A percentile compares a stretch with the other conserved stretches of the same genome.
Evolutionary conservation across 1,140 invertebrate species (phyloP).

Genomic region (Drosophila kepulauana): DNA sequence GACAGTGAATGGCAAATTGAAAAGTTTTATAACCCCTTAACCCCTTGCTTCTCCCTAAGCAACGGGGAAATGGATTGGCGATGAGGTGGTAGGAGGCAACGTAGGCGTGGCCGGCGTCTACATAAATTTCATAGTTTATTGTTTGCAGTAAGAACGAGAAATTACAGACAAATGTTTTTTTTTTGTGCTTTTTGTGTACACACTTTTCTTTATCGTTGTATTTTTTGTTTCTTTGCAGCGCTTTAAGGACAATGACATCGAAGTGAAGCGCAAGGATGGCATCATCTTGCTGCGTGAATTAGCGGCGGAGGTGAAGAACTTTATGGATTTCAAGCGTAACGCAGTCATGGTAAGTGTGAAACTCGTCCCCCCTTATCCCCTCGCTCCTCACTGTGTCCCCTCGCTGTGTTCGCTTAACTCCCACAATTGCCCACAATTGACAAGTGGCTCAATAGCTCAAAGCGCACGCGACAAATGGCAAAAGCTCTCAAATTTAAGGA

Average conservation of each 20-base stretch:
- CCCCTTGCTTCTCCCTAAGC: constrained; percentile 41
- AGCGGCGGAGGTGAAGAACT: constrained; percentile 93
- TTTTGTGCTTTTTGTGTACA: background rate
- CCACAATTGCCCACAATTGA: constrained; percentile 57
- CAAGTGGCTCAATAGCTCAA: constrained; percentile 74
- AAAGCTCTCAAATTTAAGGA: constrained; percentile 56
- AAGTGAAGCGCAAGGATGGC: constrained; percentile 92
- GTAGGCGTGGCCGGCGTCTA: constrained; percentile 22
- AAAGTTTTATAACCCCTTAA: constrained; percentile 70
- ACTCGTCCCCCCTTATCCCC: too few relatives aligned
- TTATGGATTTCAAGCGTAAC: constrained; percentile 96
- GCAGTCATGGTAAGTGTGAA: constrained; percentile 91
- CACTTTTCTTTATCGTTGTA: constrained; percentile 51
- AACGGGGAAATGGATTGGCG: background rate
- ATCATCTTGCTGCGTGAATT: constrained; percentile 92
- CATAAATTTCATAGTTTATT: constrained; percentile 71
- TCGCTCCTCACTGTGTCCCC: background rate
- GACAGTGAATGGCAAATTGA: constrained; percentile 23
- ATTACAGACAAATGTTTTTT: constrained; percentile 42
- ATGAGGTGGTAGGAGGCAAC: background rate
- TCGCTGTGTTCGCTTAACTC: background rate
- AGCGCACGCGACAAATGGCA: constrained; percentile 41
- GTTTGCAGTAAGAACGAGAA: constrained; percentile 14
- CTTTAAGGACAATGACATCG: constrained; percentile 90
- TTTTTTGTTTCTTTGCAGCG: constrained; percentile 87